Percentiles rank a stretch among this genome's conserved stretches.
These are phyloP conservation scores for Psettodes erumei DNA, from an alignment of 2,113 vertebrate genomes.

Conservation along the genomic window DNA sequence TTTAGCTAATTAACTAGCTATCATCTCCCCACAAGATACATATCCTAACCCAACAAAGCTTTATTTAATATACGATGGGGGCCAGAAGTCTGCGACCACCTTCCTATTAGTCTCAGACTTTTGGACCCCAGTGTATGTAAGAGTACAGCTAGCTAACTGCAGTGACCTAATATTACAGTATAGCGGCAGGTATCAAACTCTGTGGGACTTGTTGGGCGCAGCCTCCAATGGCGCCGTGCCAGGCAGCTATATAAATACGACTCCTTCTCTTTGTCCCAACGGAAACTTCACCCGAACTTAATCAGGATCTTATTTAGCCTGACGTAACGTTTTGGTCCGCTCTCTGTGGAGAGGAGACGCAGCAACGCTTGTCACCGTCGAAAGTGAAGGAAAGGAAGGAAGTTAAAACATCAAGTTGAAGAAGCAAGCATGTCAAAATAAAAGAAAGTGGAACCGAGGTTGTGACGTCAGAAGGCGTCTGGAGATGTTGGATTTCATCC, in stretches of 20 bases:
- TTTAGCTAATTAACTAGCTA: neutral
- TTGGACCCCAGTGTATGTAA: too few species aligned
- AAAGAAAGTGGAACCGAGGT: too few species aligned
- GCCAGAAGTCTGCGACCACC: too few species aligned
- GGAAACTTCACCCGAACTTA: neutral
- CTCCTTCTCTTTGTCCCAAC: neutral
- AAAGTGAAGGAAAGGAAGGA: too few species aligned
- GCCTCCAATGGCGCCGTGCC: neutral
- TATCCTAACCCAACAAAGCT: too few species aligned
- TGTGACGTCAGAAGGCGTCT: too few species aligned
- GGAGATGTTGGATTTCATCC: too few species aligned
- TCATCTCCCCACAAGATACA: neutral
- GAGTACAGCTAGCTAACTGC: neutral
- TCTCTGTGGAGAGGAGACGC: neutral
- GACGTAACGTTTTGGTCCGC: neutral
- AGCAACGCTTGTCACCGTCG: too few species aligned
- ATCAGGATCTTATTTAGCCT: neutral
- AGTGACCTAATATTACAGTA: neutral
- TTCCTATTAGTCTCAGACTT: too few species aligned
- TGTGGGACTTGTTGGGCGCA: constrained; percentile 4
- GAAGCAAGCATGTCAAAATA: too few species aligned
- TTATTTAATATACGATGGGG: too few species aligned
- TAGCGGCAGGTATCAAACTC: neutral
- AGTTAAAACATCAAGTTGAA: too few species aligned
- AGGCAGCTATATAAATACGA: neutral